phyloP scores from a whole-genome alignment of 2,113 vertebrate genomes.

The Mellivora capensis region DNA sequence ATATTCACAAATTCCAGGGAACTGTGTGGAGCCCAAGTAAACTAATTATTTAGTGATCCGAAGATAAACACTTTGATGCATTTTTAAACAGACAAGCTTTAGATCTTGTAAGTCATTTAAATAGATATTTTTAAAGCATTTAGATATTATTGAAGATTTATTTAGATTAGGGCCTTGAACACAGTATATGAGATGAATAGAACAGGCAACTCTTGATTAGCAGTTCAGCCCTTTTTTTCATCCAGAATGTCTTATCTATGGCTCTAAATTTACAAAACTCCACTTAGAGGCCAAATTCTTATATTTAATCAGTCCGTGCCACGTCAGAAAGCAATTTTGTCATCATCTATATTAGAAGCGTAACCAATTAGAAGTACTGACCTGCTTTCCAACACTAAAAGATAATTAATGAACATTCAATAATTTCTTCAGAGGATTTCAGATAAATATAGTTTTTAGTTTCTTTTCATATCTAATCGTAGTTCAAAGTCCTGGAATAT shows the following conservation, averaged over 20 bases:
- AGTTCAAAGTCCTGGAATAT: not conserved
- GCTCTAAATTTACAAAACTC: not conserved
- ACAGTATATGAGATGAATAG: not conserved
- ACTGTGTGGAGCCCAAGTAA: not conserved
- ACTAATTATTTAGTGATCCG: not conserved
- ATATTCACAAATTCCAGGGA: not conserved
- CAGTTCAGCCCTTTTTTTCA: not conserved
- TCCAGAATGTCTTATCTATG: not conserved
- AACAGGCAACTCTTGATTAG: not conserved
- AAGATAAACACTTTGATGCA: not conserved
- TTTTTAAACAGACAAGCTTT: slow-evolving; percentile 9
- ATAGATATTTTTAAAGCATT: not conserved
- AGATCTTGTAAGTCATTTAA: not conserved
- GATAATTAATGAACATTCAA: not conserved
- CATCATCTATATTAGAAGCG: not conserved
- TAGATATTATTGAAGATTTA: not conserved
- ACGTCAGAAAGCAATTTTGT: not conserved
- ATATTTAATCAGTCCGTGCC: not conserved
- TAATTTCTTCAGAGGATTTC: not conserved
- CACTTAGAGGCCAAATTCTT: not conserved
- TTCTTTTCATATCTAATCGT: not conserved
- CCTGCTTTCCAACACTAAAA: not conserved
- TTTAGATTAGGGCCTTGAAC: not conserved
- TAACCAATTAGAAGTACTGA: not conserved
- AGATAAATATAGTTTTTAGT: not conserved